Base-by-base conservation (phyloP, 2,888 invertebrate species). In the Limenitis camilla region DNA sequence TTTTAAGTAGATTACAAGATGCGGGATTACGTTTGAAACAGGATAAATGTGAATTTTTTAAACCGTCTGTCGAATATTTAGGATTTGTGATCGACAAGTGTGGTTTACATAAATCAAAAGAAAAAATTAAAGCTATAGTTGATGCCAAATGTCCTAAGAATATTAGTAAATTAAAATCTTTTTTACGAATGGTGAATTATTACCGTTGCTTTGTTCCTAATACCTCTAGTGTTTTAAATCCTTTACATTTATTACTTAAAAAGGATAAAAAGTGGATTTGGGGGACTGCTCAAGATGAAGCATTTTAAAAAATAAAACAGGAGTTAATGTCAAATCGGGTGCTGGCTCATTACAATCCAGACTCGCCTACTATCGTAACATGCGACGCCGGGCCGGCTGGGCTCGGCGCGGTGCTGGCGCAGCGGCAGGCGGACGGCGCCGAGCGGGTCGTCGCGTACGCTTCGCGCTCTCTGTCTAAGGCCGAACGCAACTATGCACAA, bases 141-240 rank as follows among this genome's bases (percentile, higher is more conserved):
- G n/a, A 41, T 8, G 41, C 41, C 4, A 29, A 30, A n/a, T n/a
- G 30, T 6, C 60, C 58, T 2, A 52, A 28, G 28, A 55, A 55
- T 41, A 40, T 59, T 4, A 47, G 10, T 31, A 33, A 56, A 44
- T 35, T 61, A 5, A 49, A 58, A 38, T 60, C 58, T 5, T 62
- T 60, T 50, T 40, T 60, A 8, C 60, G 57, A 1, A 41, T 62
- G 31, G 52, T 51, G 1, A 60, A 60, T 31, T 60, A 59, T 38
- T 61, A 59, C 41, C 29, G 59, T 9, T 55, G 43, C 44, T 61
- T 57, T 31, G 47, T 56, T n/a, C 50, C 52, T 0, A 27, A 44
- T 9, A 56, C 59, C 4, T 56, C 61, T 7, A 29, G 50, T 6
- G 48, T 56, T 36, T 43, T 60, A 32, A 50, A 52, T 36, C 49